These are phyloP conservation scores for Calcarius lapponicus DNA, from an alignment of 2,797 vertebrate genomes.

Conservation along the genomic window DNA sequence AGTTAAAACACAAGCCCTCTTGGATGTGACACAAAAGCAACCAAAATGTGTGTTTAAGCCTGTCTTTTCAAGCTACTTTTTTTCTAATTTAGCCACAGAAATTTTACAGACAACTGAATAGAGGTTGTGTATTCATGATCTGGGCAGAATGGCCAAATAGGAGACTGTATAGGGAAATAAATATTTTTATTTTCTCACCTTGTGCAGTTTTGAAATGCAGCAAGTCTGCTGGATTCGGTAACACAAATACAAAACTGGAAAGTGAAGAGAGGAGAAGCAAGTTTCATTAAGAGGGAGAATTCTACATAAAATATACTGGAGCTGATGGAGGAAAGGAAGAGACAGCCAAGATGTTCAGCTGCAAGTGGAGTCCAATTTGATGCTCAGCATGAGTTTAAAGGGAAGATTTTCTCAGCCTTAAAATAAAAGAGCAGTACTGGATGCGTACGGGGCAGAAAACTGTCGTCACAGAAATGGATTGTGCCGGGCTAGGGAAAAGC, in stretches of 20 bases:
- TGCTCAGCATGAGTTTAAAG: conserved; percentile 66
- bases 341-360: conserved; percentile 59
- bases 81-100: not conserved
- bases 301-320: conserved; percentile 48
- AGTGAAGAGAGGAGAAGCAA: not conserved
- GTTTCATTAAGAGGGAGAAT: conserved; percentile 34
- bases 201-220: not conserved
- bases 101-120: not conserved
- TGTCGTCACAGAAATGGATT: conserved; percentile 52
- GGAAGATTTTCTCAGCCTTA: conserved; percentile 68
- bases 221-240: not conserved
- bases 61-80: not conserved
- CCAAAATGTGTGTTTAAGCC: not conserved
- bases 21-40: not conserved
- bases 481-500: conserved; percentile 12
- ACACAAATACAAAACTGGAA: not conserved
- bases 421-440: conserved; percentile 67
- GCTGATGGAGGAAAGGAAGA: conserved; percentile 25
- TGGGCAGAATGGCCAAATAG: not conserved
- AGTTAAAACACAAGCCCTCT: not conserved
- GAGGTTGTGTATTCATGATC: not conserved
- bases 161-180: not conserved
- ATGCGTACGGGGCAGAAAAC: conserved; percentile 44
- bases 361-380: conserved; percentile 68
- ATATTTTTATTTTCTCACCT: not conserved